Percentiles rank a stretch among this genome's conserved stretches.
phyloP scores from a whole-genome alignment of 2,113 vertebrate genomes.

The Catharus minimus region DNA sequence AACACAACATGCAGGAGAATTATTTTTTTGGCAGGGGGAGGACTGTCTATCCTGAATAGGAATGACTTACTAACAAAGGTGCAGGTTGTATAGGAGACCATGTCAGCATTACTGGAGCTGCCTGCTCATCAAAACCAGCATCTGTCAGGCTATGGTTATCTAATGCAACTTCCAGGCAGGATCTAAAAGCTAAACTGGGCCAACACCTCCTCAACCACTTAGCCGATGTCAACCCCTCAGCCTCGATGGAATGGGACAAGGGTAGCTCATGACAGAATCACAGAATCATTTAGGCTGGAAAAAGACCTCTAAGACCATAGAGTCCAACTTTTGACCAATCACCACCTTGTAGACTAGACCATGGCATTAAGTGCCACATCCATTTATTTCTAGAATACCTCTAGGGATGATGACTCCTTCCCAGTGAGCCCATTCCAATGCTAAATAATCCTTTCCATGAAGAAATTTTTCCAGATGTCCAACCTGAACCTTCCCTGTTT shows the following conservation, averaged over 20 bases:
- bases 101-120: neutral
- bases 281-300: neutral
- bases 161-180: neutral
- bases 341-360: neutral
- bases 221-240: neutral
- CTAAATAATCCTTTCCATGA: neutral
- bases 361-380: rapidly evolving
- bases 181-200: neutral
- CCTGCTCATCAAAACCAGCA: neutral
- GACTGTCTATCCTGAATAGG: neutral
- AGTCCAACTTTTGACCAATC: neutral
- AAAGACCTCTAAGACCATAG: rapidly evolving
- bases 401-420: neutral
- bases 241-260: neutral
- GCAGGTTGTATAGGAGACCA: rapidly evolving
- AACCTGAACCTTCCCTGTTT: neutral
- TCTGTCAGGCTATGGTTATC: neutral
- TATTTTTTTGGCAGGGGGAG: neutral
- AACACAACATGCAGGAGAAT: neutral
- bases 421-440: no score
- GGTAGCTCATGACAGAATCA: neutral
- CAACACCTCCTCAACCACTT: neutral
- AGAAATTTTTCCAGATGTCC: neutral
- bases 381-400: neutral
- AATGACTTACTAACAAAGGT: neutral